Base-by-base conservation (phyloP, 2,888 invertebrate species). In the Smittia sp. region DNA sequence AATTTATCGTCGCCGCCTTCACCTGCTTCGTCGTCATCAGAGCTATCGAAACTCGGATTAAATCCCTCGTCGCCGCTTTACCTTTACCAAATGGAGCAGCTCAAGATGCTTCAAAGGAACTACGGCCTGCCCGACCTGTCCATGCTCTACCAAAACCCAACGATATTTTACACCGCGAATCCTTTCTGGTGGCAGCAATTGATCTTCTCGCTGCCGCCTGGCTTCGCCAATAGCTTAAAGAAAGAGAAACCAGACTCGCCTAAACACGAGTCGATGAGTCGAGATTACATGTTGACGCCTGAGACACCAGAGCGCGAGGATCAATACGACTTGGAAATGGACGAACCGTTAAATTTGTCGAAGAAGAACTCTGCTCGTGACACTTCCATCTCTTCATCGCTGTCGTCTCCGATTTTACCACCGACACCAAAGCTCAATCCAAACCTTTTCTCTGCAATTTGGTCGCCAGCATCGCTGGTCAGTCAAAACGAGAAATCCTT, bases 131-230 rank as follows among this genome's bases (percentile, higher is more conserved):
- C 73, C 11, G 73, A 73, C 39, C n/a, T 73, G 3, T 73, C 73
- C 15, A 1, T 73, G 9, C 52, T 73, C 41, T 73, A 73, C 32
- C 73, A 73, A 46, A 73, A 73, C 46, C 73, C 73, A 46, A 46
- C 73, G 24, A 65, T 73, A 27, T 65, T 73, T 15, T 73, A 65
- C 41, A 65, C 73, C 0, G 73, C 73, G 25, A 73, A 73, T 73
- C 73, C 73, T 4, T 65, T 73, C 24, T 65, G 63, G 65, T 73
- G 73, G 73, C 73, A 73, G 25, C 73, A 73, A n/a, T 58, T 73
- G 11, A 73, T 73, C 22, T 73, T 73, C 18, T 73, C 73, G 11
- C 25, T 73, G 6, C 73, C 73, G 65, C 73, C 63, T 73, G 65
- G 18, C 15, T 65, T 73, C 25, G 46, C 25, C 9, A 41, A 39